Percentiles rank a stretch among this genome's conserved stretches.
These are phyloP conservation scores for Dryobota labecula DNA, from an alignment of 2,888 invertebrate genomes.

Conservation along the genomic window DNA sequence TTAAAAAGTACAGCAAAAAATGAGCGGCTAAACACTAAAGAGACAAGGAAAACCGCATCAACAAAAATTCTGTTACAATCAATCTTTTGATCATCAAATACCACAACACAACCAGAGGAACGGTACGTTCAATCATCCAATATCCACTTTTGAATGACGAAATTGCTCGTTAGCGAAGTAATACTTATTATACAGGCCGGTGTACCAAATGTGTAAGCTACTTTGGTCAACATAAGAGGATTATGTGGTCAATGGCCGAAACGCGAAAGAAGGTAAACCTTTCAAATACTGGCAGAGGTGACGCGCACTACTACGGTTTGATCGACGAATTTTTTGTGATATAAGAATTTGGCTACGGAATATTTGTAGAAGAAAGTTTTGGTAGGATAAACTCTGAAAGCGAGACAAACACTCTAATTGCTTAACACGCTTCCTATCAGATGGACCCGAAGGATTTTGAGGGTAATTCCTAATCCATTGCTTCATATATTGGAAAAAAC, in stretches of 20 bases:
- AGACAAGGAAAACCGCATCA: constrained; percentile 38
- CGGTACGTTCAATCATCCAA: constrained; percentile 37
- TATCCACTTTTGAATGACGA: constrained; percentile 42
- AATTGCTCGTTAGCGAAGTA: constrained; percentile 60
- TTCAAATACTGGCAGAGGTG: constrained; percentile 67
- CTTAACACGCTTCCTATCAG: not conserved
- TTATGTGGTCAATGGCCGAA: constrained; percentile 71
- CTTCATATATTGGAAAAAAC: not conserved
- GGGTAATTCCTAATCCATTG: not conserved
- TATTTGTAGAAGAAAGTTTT: constrained; percentile 8
- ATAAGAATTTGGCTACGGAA: constrained; percentile 10
- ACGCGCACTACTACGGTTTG: constrained; percentile 65
- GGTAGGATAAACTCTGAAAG: not conserved
- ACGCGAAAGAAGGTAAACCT: constrained; percentile 67
- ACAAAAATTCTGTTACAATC: constrained; percentile 23
- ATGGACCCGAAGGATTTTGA: not conserved
- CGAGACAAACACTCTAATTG: not conserved
- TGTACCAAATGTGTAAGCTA: constrained; percentile 65
- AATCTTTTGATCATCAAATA: constrained; percentile 49
- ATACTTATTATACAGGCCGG: constrained; percentile 44
- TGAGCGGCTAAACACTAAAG: constrained; percentile 9
- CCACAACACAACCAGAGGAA: constrained; percentile 23
- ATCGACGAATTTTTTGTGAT: constrained; percentile 49
- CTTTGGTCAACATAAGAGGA: constrained; percentile 68
- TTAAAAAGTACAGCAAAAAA: constrained; percentile 1